phyloP scores from a whole-genome alignment of 2,797 vertebrate species.

The Selene dorsalis region DNA sequence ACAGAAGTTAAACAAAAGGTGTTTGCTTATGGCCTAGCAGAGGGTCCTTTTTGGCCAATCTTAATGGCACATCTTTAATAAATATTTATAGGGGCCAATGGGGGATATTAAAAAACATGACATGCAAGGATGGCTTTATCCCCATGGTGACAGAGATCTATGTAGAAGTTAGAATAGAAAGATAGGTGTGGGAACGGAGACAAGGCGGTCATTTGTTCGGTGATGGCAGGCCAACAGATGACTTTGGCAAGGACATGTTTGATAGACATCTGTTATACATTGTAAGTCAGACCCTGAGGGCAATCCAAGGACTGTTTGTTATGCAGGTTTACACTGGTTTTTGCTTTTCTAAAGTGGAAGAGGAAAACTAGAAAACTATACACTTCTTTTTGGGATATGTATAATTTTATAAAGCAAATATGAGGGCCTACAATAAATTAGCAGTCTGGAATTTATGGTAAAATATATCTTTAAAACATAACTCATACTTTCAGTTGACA shows the following conservation, averaged over 20 bases:
- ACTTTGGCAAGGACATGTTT: conserved; percentile 74
- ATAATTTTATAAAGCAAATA: background rate
- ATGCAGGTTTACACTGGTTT: too few relatives aligned
- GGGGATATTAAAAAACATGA: conserved; percentile 83
- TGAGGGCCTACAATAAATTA: background rate
- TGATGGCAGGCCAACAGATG: conserved; percentile 62
- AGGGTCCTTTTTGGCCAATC: conserved; percentile 71
- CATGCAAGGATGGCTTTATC: conserved; percentile 79
- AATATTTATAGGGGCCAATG: conserved; percentile 83
- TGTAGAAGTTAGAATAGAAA: conserved; percentile 47
- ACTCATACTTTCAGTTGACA: background rate
- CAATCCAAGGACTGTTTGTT: conserved; percentile 32
- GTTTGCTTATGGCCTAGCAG: conserved; percentile 76
- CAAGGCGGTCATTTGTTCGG: conserved; percentile 66
- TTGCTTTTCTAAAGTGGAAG: too few relatives aligned
- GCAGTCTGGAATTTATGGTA: background rate
- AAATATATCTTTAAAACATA: background rate
- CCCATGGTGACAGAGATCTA: conserved; percentile 75
- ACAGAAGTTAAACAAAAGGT: conserved; percentile 82
- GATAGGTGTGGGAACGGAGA: conserved; percentile 50
- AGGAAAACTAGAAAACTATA: too few relatives aligned
- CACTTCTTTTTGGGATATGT: background rate
- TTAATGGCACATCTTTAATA: conserved; percentile 83
- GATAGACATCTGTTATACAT: conserved; percentile 56
- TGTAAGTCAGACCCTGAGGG: conserved; percentile 28